Evolutionary conservation across 2,113 vertebrate species (phyloP).

Genomic region (Oceanites oceanicus): DNA sequence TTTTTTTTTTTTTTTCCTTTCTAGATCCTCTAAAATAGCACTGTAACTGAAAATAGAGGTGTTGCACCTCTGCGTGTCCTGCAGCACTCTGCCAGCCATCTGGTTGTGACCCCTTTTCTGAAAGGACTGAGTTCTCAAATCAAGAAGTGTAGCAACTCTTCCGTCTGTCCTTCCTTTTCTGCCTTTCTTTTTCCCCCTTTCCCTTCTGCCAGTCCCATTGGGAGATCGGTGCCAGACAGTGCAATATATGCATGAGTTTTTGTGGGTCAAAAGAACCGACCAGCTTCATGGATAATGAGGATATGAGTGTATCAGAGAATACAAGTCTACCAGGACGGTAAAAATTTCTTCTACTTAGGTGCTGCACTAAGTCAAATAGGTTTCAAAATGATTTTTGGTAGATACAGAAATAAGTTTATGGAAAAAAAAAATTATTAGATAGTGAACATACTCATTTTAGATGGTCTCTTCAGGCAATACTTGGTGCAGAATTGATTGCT

Average conservation of each 20-base stretch:
- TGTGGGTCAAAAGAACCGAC: not conserved
- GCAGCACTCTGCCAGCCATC: not conserved
- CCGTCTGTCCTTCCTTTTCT: not conserved
- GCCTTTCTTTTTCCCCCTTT: not conserved
- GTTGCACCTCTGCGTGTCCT: not conserved
- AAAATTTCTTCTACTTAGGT: not conserved
- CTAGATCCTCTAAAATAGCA: not conserved
- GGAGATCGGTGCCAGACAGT: not conserved
- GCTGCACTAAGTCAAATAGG: not conserved
- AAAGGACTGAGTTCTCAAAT: not conserved
- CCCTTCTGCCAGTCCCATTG: not conserved
- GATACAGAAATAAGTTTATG: not conserved
- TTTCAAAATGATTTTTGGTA: not conserved
- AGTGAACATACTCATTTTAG: not conserved
- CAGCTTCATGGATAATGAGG: not conserved
- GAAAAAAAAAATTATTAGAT: rapidly evolving
- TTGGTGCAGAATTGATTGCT: not conserved
- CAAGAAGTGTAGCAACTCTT: rapidly evolving
- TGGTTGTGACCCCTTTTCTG: not conserved
- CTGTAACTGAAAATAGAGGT: not conserved
- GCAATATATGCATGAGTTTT: not conserved
- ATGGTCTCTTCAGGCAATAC: not conserved
- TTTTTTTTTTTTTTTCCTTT: too few species aligned
- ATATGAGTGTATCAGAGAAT: not conserved
- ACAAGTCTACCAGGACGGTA: not conserved